Evolutionary conservation across 1,140 invertebrate species (phyloP).

Genomic region (Drosophila biarmipes): DNA sequence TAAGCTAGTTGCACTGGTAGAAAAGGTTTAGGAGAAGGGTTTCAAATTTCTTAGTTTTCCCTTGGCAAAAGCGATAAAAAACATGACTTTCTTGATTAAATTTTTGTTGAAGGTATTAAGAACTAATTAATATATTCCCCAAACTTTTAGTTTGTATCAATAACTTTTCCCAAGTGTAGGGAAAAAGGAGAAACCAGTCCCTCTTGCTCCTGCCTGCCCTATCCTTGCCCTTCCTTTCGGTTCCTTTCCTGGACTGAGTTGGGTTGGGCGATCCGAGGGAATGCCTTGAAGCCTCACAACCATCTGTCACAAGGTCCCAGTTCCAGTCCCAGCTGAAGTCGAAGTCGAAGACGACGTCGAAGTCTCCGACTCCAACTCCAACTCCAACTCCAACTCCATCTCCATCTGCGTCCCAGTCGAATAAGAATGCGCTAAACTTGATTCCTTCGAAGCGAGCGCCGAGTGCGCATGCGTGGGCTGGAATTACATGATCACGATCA

Average conservation of each 20-base stretch:
- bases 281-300: constrained; percentile 68
- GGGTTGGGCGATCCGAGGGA: constrained; percentile 59
- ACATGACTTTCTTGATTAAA: no score
- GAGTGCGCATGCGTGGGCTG: constrained; percentile 83
- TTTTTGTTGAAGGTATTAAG: no score
- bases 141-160: not conserved
- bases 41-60: no score
- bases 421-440: constrained; percentile 83
- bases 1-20: constrained; percentile 40
- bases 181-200: constrained; percentile 43
- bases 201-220: constrained; percentile 27
- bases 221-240: constrained; percentile 34
- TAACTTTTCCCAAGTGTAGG: constrained; percentile 2
- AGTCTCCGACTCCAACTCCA: constrained; percentile 6
- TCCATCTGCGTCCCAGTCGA: constrained; percentile 30
- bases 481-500: constrained; percentile 84
- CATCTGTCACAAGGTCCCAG: constrained; percentile 77
- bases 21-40: no score
- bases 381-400: constrained; percentile 4
- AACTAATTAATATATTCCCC: no score
- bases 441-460: constrained; percentile 73
- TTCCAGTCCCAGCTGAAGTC: constrained; percentile 26
- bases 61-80: no score
- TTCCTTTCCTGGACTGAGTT: constrained; percentile 19
- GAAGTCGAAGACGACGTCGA: not conserved